phyloP scores from a whole-genome alignment of 2,797 vertebrate species.

The Agapornis canus region DNA sequence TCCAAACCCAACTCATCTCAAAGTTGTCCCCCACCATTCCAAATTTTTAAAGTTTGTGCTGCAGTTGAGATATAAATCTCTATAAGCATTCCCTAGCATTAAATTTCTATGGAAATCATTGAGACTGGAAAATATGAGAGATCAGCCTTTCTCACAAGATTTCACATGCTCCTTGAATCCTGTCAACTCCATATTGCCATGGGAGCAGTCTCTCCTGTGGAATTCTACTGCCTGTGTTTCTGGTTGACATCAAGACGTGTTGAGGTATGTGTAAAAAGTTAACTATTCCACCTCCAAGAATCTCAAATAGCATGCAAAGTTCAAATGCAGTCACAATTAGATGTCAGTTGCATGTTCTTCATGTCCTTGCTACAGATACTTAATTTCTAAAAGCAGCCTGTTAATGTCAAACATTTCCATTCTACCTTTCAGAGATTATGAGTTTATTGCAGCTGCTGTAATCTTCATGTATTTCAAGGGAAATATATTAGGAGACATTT shows the following conservation, averaged over 20 bases:
- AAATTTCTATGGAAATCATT: background rate
- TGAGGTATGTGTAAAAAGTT: slow-evolving; percentile 8
- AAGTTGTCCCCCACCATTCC: background rate
- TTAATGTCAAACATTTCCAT: slow-evolving; percentile 66
- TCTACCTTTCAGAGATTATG: slow-evolving; percentile 41
- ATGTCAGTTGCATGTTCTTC: background rate
- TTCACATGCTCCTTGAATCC: background rate
- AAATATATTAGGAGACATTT: slow-evolving; percentile 56
- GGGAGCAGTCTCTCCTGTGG: background rate
- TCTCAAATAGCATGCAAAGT: background rate
- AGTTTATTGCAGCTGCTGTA: slow-evolving; percentile 56
- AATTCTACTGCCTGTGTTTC: slow-evolving; percentile 14
- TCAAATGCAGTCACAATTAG: background rate
- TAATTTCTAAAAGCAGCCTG: slow-evolving; percentile 60
- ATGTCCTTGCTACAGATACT: background rate
- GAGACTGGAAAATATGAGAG: background rate
- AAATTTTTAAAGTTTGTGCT: background rate
- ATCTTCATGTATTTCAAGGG: slow-evolving; percentile 23
- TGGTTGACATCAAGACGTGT: slow-evolving; percentile 9
- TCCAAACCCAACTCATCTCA: background rate
- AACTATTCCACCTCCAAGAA: background rate
- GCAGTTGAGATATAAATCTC: background rate
- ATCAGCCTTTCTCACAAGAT: background rate
- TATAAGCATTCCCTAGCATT: background rate
- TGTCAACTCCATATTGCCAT: background rate